These are phyloP conservation scores for Nothocercus nigrocapillus DNA, from an alignment of 2,113 vertebrate species.

Conservation along the genomic window DNA sequence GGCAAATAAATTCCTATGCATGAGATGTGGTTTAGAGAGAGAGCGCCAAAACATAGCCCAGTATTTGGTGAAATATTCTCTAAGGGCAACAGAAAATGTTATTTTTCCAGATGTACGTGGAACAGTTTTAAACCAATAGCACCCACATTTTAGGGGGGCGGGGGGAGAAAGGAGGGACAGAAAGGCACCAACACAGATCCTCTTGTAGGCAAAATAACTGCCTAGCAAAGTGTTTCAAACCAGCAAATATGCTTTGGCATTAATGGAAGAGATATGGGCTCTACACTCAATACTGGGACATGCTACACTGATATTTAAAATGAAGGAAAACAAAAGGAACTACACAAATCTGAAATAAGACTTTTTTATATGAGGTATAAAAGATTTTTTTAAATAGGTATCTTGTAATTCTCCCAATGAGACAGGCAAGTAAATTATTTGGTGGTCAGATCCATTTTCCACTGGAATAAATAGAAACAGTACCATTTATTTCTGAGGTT, in stretches of 20 bases:
- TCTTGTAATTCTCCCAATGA: slow-evolving; percentile 1
- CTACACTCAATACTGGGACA: background rate
- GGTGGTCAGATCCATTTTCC: background rate
- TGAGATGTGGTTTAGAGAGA: background rate
- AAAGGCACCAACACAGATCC: slow-evolving; percentile 23
- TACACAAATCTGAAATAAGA: background rate
- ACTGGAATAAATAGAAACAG: background rate
- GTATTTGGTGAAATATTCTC: background rate
- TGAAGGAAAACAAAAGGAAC: background rate
- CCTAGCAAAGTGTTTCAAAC: background rate
- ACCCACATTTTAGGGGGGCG: background rate
- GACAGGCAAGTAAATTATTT: slow-evolving; percentile 20
- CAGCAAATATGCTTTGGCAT: background rate
- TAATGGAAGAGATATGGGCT: background rate
- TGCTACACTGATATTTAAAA: background rate
- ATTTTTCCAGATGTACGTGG: background rate
- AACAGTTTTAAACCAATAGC: slow-evolving; percentile 7
- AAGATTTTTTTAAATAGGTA: background rate
- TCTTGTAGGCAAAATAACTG: slow-evolving; percentile 15
- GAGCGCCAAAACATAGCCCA: background rate
- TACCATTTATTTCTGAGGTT: background rate
- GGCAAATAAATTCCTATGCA: background rate
- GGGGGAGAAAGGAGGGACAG: background rate
- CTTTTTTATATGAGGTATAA: background rate
- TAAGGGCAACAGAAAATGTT: slow-evolving; percentile 11